Base-by-base conservation (phyloP, 2,888 invertebrate species). In the Dyspetes luteomarginatus region DNA sequence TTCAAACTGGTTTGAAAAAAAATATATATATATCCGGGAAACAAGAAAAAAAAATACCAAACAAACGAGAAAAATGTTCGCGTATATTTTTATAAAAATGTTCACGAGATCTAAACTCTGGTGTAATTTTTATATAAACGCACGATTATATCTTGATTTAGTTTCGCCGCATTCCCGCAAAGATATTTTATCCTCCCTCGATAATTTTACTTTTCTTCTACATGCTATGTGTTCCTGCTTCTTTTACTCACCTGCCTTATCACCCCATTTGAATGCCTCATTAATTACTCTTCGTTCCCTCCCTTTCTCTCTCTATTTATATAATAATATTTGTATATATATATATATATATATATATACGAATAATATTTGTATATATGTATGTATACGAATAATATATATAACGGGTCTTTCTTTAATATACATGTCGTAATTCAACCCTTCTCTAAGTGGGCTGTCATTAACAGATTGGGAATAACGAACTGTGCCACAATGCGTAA, bases 131-230 rank as follows among this genome's bases (percentile, higher is more conserved):
- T 9, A 3, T 3, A 9, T 3, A 15, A 43, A 45, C 4, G n/a
- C 15, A 28, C 4, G 36, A 15, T 68, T 52, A 67, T 75, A 56
- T 48, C 67, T 75, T 9, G 4, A 30, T 75, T 36, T 19, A 58
- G 9, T 12, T 43, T 22, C 30, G 28, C 26, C 64, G 71, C 56
- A 17, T 72, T 69, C 45, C 55, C 75, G 50, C 62, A 52, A 64
- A 50, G 72, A 19, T 9, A 41, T 64, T 64, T 55, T 26, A 50
- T 52, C 58, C 52, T 28, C 62, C 43, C n/a, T 73, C 62, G 7
- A 26, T 52, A 2, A 58, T 50, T 41, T 64, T 74, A 67, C 78
- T 75, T 78, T 78, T 52, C 30, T 50, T 69, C 30, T 17, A n/a
- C 30, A 28, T 69, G 7, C 17, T 55, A 28, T 50, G 5, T 19